These are phyloP conservation scores for Ctenosaura bakeri DNA, from an alignment of 2,797 vertebrate species.

Conservation along the genomic window DNA sequence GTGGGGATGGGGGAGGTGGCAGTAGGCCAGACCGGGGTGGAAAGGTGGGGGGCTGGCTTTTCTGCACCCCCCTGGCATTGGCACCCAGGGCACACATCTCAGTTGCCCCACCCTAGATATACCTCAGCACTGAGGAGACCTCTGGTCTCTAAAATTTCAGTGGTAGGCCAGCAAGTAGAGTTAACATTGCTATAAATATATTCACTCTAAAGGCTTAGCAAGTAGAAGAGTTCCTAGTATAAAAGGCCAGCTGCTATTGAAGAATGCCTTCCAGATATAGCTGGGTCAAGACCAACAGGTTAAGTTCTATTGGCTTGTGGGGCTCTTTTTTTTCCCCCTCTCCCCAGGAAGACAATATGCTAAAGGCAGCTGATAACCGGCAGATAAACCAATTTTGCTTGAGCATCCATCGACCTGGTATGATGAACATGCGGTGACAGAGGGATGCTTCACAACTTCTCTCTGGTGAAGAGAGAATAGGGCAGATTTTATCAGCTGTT, in stretches of 20 bases:
- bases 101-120: no score
- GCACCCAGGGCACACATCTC: no score
- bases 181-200: neutral
- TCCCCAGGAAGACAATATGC: constrained; percentile 40
- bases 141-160: neutral
- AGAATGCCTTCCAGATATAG: constrained; percentile 29
- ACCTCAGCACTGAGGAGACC: no score
- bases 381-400: constrained; percentile 55
- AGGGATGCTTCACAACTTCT: constrained; percentile 60
- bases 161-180: neutral
- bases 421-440: constrained; percentile 55
- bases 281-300: constrained; percentile 44
- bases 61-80: no score
- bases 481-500: constrained; percentile 71
- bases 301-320: constrained; percentile 43
- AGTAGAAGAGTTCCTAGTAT: constrained; percentile 2
- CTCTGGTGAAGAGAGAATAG: constrained; percentile 62
- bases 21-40: no score
- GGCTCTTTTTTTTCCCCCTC: constrained; percentile 15
- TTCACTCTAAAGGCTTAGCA: neutral
- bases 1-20: no score
- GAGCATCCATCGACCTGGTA: constrained; percentile 46
- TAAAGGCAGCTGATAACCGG: constrained; percentile 59
- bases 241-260: constrained; percentile 14
- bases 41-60: no score